Evolutionary conservation across 2,797 vertebrate species (phyloP).

Genomic region (Anguilla anguilla): DNA sequence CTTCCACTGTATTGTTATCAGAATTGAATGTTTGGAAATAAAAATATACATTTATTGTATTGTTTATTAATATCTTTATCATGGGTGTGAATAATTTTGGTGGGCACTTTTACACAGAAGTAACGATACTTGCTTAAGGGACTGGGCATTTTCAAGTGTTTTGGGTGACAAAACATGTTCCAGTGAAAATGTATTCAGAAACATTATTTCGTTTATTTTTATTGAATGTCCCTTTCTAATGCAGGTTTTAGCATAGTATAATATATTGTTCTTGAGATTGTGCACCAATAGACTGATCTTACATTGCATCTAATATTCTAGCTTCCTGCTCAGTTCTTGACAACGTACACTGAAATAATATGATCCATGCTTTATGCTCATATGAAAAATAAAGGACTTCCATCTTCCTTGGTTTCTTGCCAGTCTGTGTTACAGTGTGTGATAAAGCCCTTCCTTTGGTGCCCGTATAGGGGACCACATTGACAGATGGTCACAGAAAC

Average conservation of each 20-base stretch:
- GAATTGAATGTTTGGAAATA: no score
- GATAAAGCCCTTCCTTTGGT: neutral
- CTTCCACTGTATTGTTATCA: no score
- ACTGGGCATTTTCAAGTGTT: no score
- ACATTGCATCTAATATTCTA: neutral
- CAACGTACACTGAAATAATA: neutral
- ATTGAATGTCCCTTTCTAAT: no score
- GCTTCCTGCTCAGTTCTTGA: neutral
- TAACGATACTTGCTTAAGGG: no score
- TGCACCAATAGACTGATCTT: neutral
- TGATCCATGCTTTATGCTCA: neutral
- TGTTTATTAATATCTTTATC: no score
- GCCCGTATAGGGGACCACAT: neutral
- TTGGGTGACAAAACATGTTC: no score
- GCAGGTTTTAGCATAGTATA: neutral
- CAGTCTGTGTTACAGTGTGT: neutral
- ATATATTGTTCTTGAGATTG: neutral
- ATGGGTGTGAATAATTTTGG: no score
- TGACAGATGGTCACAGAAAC: conserved; percentile 10
- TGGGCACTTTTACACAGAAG: no score
- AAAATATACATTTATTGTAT: no score
- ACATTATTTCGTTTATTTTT: no score
- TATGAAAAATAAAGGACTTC: neutral
- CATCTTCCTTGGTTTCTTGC: neutral
- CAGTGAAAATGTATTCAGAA: no score